A percentile compares a stretch with the other conserved stretches of the same genome.
Evolutionary conservation across 2,797 vertebrate genomes (phyloP).

Genomic region (Austrolebias charrua): DNA sequence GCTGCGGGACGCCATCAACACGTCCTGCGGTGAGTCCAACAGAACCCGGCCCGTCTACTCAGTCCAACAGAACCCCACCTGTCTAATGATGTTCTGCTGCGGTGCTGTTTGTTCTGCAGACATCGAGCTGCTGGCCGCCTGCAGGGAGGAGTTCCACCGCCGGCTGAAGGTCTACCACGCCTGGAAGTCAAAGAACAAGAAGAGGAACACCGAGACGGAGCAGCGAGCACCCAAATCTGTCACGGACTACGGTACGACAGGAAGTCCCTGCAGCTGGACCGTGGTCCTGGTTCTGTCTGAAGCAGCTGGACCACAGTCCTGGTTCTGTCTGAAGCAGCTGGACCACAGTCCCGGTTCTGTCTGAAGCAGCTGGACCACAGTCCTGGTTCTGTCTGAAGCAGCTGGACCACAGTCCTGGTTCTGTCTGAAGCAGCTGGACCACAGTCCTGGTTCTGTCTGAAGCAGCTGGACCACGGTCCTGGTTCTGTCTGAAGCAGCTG

Average conservation of each 20-base stretch:
- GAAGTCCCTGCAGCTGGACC: too few species aligned
- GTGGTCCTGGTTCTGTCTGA: too few species aligned
- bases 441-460: too few species aligned
- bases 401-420: too few species aligned
- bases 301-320: too few species aligned
- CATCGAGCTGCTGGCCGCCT: constrained; percentile 94
- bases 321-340: too few species aligned
- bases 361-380: too few species aligned
- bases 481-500: too few species aligned
- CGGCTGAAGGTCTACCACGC: constrained; percentile 97
- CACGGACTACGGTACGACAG: constrained; percentile 88
- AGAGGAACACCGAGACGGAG: constrained; percentile 88
- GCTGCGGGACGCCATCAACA: constrained; percentile 95
- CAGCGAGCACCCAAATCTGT: constrained; percentile 93
- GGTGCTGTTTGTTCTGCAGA: constrained; percentile 74
- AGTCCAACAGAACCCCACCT: constrained; percentile 50
- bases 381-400: too few species aligned
- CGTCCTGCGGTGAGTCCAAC: constrained; percentile 90
- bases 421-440: too few species aligned
- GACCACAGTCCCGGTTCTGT: too few species aligned
- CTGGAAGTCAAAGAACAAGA: constrained; percentile 99
- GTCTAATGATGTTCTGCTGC: neutral
- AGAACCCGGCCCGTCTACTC: neutral
- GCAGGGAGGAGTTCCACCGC: constrained; percentile 97
- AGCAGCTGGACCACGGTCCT: too few species aligned